Conservation (phyloP, 1,140 invertebrate species). For the Atta texana region DNA sequence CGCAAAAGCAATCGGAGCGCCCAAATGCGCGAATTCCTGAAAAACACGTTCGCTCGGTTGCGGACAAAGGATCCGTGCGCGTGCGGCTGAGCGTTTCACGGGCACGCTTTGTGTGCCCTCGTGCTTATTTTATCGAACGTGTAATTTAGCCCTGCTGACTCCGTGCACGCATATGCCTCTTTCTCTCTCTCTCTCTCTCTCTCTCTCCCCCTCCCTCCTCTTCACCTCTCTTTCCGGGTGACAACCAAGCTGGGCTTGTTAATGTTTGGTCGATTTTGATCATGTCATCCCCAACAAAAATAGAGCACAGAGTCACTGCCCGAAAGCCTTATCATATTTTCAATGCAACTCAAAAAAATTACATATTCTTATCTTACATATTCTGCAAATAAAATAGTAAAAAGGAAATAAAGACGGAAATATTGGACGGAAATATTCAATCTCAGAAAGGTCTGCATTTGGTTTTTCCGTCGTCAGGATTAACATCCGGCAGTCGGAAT, state of each 20-base stretch:
- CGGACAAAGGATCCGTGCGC: constrained; percentile 46
- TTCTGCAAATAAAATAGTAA: not conserved
- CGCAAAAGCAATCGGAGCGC: constrained; percentile 45
- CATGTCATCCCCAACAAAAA: not conserved
- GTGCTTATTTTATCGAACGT: constrained; percentile 60
- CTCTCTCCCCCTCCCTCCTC: too few species aligned
- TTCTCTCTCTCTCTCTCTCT: not conserved
- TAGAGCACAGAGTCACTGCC: not conserved
- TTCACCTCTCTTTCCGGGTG: not conserved
- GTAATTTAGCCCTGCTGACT: constrained; percentile 53
- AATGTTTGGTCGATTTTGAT: constrained; percentile 22
- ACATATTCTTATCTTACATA: too few species aligned
- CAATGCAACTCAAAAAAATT: not conserved
- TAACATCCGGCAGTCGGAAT: not conserved
- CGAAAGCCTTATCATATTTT: not conserved
- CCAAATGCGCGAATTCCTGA: constrained; percentile 42
- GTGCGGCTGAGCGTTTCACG: constrained; percentile 41
- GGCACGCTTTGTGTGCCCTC: constrained; percentile 33
- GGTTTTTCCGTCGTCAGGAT: not conserved
- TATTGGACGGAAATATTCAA: not conserved
- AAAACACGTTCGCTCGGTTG: constrained; percentile 45
- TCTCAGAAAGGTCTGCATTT: not conserved
- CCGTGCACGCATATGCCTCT: constrained; percentile 7
- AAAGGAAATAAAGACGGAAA: not conserved
- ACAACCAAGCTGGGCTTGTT: not conserved